Evolutionary conservation across 2,888 invertebrate species (phyloP).

Genomic region (Mimas tiliae): DNA sequence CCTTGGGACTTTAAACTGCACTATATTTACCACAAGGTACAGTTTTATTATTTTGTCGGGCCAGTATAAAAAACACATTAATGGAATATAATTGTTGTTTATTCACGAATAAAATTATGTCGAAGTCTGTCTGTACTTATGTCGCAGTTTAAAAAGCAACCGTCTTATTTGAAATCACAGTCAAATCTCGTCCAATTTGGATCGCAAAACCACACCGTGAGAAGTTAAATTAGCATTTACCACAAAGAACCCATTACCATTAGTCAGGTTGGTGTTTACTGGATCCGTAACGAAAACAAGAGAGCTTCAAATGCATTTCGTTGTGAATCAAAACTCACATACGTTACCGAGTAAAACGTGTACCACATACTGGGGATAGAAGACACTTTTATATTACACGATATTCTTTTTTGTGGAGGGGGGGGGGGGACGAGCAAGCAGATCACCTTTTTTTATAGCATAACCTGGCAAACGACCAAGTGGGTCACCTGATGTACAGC

Average conservation of each 20-base stretch:
- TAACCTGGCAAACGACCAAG: no score
- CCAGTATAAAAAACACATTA: no score
- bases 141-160: neutral
- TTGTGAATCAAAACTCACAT: constrained; percentile 68
- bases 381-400: constrained; percentile 45
- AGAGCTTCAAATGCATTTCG: constrained; percentile 51
- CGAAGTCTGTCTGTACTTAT: no score
- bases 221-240: constrained; percentile 25
- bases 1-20: no score
- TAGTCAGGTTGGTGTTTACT: constrained; percentile 41
- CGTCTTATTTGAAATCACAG: neutral
- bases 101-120: neutral
- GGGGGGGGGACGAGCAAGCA: no score
- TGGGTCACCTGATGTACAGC: no score
- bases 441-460: no score
- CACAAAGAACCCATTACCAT: constrained; percentile 23
- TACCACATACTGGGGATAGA: constrained; percentile 27
- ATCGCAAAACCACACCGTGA: constrained; percentile 24
- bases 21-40: no score
- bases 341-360: constrained; percentile 54
- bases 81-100: no score
- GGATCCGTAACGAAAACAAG: constrained; percentile 38
- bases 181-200: constrained; percentile 10
- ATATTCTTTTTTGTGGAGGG: constrained; percentile 16
- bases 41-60: no score